Evolutionary conservation across 1,140 invertebrate species (phyloP), one percentile per base, ranked within the genome.

Genomic region (Daktulosphaira vitifoliae): DNA sequence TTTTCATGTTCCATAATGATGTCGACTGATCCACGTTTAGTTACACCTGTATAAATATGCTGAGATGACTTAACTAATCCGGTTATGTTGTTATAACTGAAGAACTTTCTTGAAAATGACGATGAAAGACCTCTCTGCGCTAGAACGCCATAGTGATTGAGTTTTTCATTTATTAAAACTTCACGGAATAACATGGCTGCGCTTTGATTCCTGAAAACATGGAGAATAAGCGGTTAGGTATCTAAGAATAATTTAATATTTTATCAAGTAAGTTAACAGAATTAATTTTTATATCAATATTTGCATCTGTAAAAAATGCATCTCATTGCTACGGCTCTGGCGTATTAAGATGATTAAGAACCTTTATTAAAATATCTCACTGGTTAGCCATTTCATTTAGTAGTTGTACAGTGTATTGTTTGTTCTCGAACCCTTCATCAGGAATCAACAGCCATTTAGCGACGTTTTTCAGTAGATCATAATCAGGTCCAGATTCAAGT

Each of bases 11-110:
- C 76, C 4, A 90, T 59, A 22, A 85, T 74, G 11, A 90, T 80
- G 72, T 90, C 83, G 9, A 91, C 87, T 0, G 80, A 77, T 16
- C 87, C 88, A 23, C 85, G 77, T 72, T 90, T 91, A 1, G 90
- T 72, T 3, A 92, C 78, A 18, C 87, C 87, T 37, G 80, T 78
- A 15, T 78, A 80, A 1, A 89, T 84, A 74, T 90, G 87, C 72
- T 90, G 84, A n/a, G 86, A 76, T 5, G 87, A 84, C 0, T 86
- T 75, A 11, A 92, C 76, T 2, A 80, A 81, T 25, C 87, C 87
- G 66, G 89, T 88, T 25, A 79, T 81, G 49, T 81, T 81, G 0
- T 75, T 69, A 9, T 80, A 79, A 22, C 73, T 74, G 7, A 85
- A 76, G 13, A 86, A 82, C 1, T 73, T 74, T 50, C 86, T 79